phyloP scores from a whole-genome alignment of 2,888 invertebrate species.

The Tupiocoris notatus region DNA sequence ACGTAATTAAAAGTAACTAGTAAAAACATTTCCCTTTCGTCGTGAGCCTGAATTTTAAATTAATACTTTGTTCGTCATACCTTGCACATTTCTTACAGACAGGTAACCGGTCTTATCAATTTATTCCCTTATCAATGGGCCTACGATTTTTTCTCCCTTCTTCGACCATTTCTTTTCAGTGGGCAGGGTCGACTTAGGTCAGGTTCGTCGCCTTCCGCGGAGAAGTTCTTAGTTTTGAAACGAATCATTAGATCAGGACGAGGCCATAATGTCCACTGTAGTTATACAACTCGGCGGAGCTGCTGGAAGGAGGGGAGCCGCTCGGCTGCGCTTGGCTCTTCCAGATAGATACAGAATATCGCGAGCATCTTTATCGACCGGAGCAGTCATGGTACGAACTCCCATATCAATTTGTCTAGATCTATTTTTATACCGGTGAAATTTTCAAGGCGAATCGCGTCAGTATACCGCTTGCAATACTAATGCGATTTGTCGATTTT shows the following conservation, averaged over 20 bases:
- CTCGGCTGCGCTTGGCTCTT: constrained; percentile 41
- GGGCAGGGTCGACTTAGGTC: neutral
- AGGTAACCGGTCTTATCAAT: no score
- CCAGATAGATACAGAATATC: constrained; percentile 39
- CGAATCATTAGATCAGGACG: neutral
- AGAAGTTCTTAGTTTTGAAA: neutral
- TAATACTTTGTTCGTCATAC: no score
- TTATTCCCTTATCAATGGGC: no score
- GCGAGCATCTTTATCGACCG: constrained; percentile 40
- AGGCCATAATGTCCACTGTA: constrained; percentile 44
- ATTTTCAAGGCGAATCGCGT: neutral
- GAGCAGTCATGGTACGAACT: constrained; percentile 36
- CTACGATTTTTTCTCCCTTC: no score
- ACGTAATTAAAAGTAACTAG: no score
- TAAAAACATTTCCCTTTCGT: no score
- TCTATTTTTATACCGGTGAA: neutral
- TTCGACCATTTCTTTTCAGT: no score
- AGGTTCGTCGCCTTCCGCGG: neutral
- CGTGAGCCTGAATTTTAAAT: no score
- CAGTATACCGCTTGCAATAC: neutral
- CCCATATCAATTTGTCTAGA: neutral
- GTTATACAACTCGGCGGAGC: constrained; percentile 46
- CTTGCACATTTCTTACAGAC: no score
- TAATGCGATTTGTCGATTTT: no score
- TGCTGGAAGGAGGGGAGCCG: constrained; percentile 45